A percentile compares a stretch with the other conserved stretches of the same genome.
phyloP scores from a whole-genome alignment of 2,888 invertebrate genomes.

The Digitonthophagus gazella region DNA sequence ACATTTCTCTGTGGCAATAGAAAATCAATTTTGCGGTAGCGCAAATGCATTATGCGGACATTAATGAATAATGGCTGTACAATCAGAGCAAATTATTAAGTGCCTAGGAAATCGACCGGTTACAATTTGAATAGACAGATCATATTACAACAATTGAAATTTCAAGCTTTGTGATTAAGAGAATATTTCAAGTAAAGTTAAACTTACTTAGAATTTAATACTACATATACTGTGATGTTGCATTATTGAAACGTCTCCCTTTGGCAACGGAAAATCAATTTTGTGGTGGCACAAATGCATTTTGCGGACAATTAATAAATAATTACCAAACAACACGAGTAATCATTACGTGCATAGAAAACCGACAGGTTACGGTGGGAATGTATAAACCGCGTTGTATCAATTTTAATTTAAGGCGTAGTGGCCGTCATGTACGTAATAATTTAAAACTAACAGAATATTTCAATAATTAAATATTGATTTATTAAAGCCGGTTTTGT shows the following conservation, averaged over 20 bases:
- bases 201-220: no score
- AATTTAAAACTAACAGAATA: no score
- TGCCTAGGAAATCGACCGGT: no score
- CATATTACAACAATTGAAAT: no score
- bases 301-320: not conserved
- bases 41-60: not conserved
- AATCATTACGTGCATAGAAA: not conserved
- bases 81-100: not conserved
- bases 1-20: not conserved
- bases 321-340: not conserved
- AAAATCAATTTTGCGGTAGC: not conserved
- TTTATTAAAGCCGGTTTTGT: no score
- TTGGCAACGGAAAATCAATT: not conserved
- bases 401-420: no score
- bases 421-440: no score
- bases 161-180: no score
- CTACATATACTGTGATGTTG: not conserved
- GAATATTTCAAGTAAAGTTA: no score
- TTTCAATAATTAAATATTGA: no score
- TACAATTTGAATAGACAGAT: not conserved
- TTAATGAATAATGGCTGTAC: not conserved
- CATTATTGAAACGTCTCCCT: not conserved
- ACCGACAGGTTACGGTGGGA: no score
- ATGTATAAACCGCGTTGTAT: not conserved
- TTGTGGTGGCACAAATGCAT: not conserved